phyloP scores from a whole-genome alignment of 2,888 invertebrate species.

The Ornithoptera alexandrae region DNA sequence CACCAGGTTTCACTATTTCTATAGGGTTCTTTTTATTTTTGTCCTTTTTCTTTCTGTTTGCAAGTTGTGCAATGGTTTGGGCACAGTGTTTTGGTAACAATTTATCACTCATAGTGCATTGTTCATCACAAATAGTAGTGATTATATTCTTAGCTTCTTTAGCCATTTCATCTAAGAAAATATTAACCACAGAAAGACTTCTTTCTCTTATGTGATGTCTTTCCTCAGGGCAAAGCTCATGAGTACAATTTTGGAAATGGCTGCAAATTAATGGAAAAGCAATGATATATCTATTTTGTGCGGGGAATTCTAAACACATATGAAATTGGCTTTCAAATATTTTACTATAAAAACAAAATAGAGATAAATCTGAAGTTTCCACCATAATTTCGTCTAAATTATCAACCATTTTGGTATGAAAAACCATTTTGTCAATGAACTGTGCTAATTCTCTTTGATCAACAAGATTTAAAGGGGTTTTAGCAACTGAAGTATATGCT shows the following conservation, averaged over 20 bases:
- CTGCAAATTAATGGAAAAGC: constrained; percentile 98
- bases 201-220: constrained; percentile 97
- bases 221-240: constrained; percentile 99
- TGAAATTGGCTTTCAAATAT: constrained; percentile 99
- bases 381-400: constrained; percentile 97
- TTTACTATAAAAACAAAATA: constrained; percentile 98
- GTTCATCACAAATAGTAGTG: constrained; percentile 98
- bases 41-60: constrained; percentile 95
- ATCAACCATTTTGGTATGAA: constrained; percentile 99
- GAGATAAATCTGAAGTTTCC: constrained; percentile 97
- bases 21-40: constrained; percentile 92
- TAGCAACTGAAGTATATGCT: constrained; percentile 93
- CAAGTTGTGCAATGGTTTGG: constrained; percentile 90
- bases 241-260: constrained; percentile 98
- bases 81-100: constrained; percentile 97
- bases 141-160: constrained; percentile 99
- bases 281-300: constrained; percentile 98
- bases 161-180: constrained; percentile 99
- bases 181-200: constrained; percentile 96
- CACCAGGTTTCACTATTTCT: constrained; percentile 95
- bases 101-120: constrained; percentile 97
- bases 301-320: constrained; percentile 99
- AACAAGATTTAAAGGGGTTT: constrained; percentile 87
- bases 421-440: constrained; percentile 96
- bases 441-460: constrained; percentile 93